Evolutionary conservation across 2,113 vertebrate genomes (phyloP), one percentile per base, ranked within the genome.

Genomic region (Gobius niger): DNA sequence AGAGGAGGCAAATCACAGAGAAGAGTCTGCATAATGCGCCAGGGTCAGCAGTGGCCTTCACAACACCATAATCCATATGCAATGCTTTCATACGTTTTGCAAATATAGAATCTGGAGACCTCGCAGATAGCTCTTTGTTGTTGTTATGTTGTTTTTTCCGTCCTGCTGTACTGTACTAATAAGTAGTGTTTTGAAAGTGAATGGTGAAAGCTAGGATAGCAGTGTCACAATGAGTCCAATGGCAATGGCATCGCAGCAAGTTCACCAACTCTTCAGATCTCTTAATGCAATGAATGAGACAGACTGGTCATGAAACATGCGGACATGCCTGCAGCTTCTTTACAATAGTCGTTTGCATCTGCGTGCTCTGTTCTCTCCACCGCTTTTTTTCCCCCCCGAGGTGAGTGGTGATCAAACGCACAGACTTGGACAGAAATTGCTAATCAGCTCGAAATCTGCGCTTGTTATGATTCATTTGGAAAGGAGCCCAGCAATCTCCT

Each of bases 391-490:
- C 10, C n/a, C n/a, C n/a, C n/a, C 7, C 2, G 14, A 16, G 40
- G 42, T 42, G 7, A n/a, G 15, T 11, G 40, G 40, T 15, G 40
- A 44, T 44, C 57, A 60, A 44, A 60, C 57, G 15, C 68, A 59
- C 40, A 70, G 56, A 73, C 80, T 70, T 53, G 70, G 61, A 44
- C 67, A 4, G 70, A 60, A 61, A 61, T 76, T 52, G 72, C 50
- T 72, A 81, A 84, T 83, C 78, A 76, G 68, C 13, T 54, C 4
- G 42, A 82, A 73, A 67, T 73, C 61, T 11, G 12, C 49, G 4
- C 70, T 44, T 67, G 68, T 65, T 77, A 63, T 73, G 66, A 83
- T 71, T 72, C 71, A 65, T 60, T 67, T 71, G 70, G 71, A 81
- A 67, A 61, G 57, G 72, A 80, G 64, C 64, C 70, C 18, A 61